Base-by-base conservation (phyloP, 2,888 invertebrate genomes). In the Sinhomidia bicolor region DNA sequence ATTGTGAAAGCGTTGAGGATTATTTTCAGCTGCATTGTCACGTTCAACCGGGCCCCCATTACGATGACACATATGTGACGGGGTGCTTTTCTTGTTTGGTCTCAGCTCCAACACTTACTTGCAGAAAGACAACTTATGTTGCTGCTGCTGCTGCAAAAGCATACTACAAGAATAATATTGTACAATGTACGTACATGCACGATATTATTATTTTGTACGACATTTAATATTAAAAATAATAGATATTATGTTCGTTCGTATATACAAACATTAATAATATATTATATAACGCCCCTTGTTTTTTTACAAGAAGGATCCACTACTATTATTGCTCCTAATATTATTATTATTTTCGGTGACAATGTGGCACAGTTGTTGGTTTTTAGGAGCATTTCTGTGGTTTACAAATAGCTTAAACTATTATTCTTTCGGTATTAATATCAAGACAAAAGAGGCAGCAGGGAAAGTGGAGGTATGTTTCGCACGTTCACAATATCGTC, bases 301-400 rank as follows among this genome's bases (percentile, higher is more conserved):
- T n/a, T n/a, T n/a, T n/a, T n/a, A n/a, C n/a, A 41, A 14, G 29
- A 26, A 36, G 29, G 62, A 78, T 57, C 26, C 36, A n/a, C 74
- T 84, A 57, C 68, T 83, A 57, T 80, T 80, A 78, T 65, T 47
- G 78, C 36, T 83, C 68, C 36, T 79, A 79, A 68, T 78, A 65
- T 85, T 29, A 65, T 65, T 65, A 68, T 68, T 68, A 68, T 68
- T 68, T 85, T 85, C 54, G 54, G 79, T 85, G 85, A 85, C 85
- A 85, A 85, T 85, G 86, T 86, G 86, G 86, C 87, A 82, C 87
- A 87, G 81, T 81, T 87, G 81, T 87, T 82, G 87, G 87, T 81
- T 87, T 74, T 20, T 76, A 74, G 74, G 41, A 80, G 44, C 76
- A 60, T 87, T 76, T 87, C 81, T 87, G 87, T 51, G 87, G 87